Percentiles rank a stretch among this genome's conserved stretches.
Evolutionary conservation across 1,140 invertebrate genomes (phyloP).

Genomic region (Belonocnema kinseyi): DNA sequence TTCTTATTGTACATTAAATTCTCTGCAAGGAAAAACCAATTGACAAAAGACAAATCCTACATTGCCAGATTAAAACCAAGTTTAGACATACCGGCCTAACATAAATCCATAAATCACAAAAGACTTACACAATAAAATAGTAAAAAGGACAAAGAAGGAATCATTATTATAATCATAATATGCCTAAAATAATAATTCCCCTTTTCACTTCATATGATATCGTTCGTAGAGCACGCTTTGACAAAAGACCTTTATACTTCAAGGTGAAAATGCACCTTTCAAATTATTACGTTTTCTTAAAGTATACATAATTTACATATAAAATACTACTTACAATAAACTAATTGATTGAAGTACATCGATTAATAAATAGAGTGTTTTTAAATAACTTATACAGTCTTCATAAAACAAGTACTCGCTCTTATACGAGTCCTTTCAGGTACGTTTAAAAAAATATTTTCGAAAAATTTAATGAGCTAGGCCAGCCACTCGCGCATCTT

Average conservation of each 20-base stretch:
- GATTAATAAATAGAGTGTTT: constrained; percentile 4
- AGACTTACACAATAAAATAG: not conserved
- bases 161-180: constrained; percentile 1
- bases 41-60: too few relatives aligned
- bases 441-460: constrained; percentile 53
- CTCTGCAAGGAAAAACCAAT: too few relatives aligned
- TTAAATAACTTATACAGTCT: constrained; percentile 41
- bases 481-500: constrained; percentile 69
- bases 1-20: too few relatives aligned
- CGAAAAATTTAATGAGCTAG: constrained; percentile 47
- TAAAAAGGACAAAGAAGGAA: not conserved
- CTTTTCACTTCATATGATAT: not conserved
- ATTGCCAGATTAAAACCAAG: too few relatives aligned
- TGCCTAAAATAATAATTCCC: not conserved
- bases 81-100: too few relatives aligned
- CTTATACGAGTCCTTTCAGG: constrained; percentile 64
- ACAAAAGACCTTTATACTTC: not conserved
- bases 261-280: constrained; percentile 26
- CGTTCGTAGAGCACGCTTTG: not conserved
- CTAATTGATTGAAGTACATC: not conserved
- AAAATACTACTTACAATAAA: constrained; percentile 11
- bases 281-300: not conserved
- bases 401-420: constrained; percentile 61
- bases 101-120: not conserved
- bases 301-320: not conserved